phyloP scores from a whole-genome alignment of 2,113 vertebrate species.

The Platysteira castanea region DNA sequence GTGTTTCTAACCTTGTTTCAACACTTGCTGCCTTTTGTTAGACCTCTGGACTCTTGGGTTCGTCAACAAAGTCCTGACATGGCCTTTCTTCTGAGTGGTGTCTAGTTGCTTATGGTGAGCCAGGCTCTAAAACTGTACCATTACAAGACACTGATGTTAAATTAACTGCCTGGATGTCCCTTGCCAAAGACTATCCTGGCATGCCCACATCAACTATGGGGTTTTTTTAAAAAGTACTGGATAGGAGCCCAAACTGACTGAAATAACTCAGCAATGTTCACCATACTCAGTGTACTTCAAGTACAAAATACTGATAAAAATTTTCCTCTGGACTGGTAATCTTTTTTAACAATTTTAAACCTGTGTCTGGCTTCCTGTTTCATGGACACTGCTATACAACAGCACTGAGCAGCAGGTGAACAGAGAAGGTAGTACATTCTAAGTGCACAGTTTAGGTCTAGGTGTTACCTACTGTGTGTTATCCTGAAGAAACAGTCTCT shows the following conservation, averaged over 20 bases:
- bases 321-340: not conserved
- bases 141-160: not conserved
- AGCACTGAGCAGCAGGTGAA: not conserved
- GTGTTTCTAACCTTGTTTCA: not conserved
- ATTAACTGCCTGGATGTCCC: slow-evolving; percentile 1
- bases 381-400: not conserved
- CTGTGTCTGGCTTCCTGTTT: not conserved
- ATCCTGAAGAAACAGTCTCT: not conserved
- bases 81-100: not conserved
- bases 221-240: not conserved
- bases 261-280: not conserved
- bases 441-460: not conserved
- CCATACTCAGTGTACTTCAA: not conserved
- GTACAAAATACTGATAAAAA: not conserved
- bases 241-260: not conserved
- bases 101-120: not conserved
- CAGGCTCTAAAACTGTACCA: slow-evolving; percentile 21
- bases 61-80: slow-evolving; percentile 19
- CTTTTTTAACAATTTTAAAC: not conserved
- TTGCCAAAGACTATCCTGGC: not conserved
- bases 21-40: not conserved
- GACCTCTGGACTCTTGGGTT: not conserved
- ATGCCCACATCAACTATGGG: not conserved
- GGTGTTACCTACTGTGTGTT: not conserved
- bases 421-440: not conserved